Evolutionary conservation across 2,797 vertebrate genomes (phyloP).

Genomic region (Loriculus beryllinus): DNA sequence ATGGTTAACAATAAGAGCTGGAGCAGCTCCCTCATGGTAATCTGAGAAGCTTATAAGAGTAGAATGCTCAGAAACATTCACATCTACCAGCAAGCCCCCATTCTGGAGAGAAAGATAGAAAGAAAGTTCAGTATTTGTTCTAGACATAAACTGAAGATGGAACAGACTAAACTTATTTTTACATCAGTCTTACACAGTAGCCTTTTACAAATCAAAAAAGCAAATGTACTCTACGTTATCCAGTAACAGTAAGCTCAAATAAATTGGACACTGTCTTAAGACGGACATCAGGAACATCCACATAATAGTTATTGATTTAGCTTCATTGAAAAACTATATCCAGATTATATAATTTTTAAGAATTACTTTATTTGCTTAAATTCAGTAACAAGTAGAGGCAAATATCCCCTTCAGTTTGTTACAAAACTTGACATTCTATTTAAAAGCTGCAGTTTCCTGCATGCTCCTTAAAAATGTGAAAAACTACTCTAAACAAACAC

Average conservation of each 20-base stretch:
- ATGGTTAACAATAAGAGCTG: constrained; percentile 91
- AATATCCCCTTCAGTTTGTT: neutral
- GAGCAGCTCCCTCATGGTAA: constrained; percentile 92
- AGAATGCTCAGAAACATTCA: constrained; percentile 86
- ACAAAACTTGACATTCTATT: neutral
- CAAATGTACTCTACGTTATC: neutral
- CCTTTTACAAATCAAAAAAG: neutral
- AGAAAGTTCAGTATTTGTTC: neutral
- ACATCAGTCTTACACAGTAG: neutral
- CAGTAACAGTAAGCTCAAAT: neutral
- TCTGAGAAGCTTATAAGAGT: constrained; percentile 86
- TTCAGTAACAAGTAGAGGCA: neutral
- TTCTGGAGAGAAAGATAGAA: constrained; percentile 71
- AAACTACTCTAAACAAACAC: neutral
- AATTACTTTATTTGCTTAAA: neutral
- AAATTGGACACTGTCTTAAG: neutral
- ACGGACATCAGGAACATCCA: neutral
- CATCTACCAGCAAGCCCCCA: constrained; percentile 87
- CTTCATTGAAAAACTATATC: neutral
- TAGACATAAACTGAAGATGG: neutral
- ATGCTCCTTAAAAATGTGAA: neutral
- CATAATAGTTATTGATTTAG: neutral
- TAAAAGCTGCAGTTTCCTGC: neutral
- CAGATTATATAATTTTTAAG: neutral
- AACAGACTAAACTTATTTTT: neutral